Percentiles rank a stretch among this genome's conserved stretches.
phyloP scores from a whole-genome alignment of 2,797 vertebrate genomes.

The Sebastolobus alascanus region DNA sequence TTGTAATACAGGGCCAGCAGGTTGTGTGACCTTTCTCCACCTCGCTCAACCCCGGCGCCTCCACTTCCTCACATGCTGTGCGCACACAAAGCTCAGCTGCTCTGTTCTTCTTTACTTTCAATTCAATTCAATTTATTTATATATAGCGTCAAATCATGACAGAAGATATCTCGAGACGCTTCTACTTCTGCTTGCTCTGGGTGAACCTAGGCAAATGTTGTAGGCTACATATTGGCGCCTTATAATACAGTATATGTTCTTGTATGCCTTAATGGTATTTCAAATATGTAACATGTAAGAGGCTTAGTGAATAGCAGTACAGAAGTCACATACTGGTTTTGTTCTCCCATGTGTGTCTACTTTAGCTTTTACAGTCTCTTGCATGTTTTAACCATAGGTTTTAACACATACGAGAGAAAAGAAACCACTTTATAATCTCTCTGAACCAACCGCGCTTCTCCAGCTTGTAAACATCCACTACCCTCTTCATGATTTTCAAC shows the following conservation, averaged over 20 bases:
- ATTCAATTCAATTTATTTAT: too few relatives aligned
- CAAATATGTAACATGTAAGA: neutral
- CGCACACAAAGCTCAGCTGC: neutral
- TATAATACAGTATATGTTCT: too few relatives aligned
- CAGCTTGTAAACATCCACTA: conserved; percentile 18
- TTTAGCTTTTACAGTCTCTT: neutral
- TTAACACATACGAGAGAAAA: neutral
- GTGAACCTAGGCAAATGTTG: neutral
- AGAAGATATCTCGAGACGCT: too few relatives aligned
- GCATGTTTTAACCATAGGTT: neutral
- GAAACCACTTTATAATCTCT: neutral
- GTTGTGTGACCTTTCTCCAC: conserved; percentile 2
- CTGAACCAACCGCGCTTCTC: neutral
- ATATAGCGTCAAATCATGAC: too few relatives aligned
- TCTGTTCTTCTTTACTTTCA: neutral
- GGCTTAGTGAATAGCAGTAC: neutral
- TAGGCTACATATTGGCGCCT: neutral
- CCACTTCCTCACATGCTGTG: neutral
- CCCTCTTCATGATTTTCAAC: neutral
- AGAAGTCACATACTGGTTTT: conserved; percentile 2
- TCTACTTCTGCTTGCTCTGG: neutral
- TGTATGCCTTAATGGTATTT: neutral
- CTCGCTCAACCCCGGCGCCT: neutral
- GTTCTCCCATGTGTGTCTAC: neutral
- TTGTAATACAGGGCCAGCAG: conserved; percentile 2